Evolutionary conservation across 2,113 vertebrate species (phyloP), one percentile per base, ranked within the genome.

Genomic region (Psittacus erithacus): DNA sequence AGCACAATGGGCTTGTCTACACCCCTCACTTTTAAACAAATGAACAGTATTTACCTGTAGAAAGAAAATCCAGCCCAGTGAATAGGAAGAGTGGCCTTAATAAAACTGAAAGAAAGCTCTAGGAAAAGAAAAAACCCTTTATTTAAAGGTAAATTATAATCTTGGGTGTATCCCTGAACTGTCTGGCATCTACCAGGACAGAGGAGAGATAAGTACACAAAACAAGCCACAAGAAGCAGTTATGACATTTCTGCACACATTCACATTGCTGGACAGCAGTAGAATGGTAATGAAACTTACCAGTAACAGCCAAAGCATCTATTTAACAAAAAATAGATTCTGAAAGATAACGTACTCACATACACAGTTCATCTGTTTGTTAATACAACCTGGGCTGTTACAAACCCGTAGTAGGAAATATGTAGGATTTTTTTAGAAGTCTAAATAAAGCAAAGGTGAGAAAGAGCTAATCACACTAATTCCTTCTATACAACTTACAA

Each of bases 241-340:
- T 64, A 70, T 17, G n/a, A 43, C 18, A 39, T 82, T 83, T 50
- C 27, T 6, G 64, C 67, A 70, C 43, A 70, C 19, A 9, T 41
- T 93, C n/a, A 5, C 35, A 28, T 18, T 83, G 65, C 39, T 49
- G 55, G 64, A 70, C 57, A 79, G 44, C 41, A 91, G 46, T 4
- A 74, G 55, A 63, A 35, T 0, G 92, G 94, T 97, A 97, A 96
- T 97, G 84, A 92, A 97, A 96, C 94, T 93, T 96, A 97, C 93
- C 92, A 63, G 62, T 83, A 92, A 96, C 52, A 57, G 18, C 4
- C 62, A 59, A 49, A 62, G 57, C 78, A 92, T 47, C 86, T 94
- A 90, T 90, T 94, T 89, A 95, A 90, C 86, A 86, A 90, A 85
- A 94, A 92, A 87, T 70, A 96, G 85, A 96, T 81, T 90, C 82